Evolutionary conservation across 2,797 vertebrate species (phyloP), one percentile per base, ranked within the genome.

Genomic region (Pipistrellus kuhlii): DNA sequence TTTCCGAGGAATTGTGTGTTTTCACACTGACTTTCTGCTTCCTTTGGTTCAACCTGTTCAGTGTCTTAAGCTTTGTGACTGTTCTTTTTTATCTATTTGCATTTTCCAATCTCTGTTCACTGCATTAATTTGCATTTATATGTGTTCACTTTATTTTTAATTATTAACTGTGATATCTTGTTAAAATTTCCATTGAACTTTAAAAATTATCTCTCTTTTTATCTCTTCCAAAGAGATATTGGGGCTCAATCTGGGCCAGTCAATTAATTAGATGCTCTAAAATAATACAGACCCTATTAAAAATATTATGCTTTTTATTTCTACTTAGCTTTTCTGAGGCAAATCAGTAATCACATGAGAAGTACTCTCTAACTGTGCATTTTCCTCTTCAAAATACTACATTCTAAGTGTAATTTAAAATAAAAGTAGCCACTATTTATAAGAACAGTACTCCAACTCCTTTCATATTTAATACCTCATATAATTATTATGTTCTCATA

Each of bases 151-250:
- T 93, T 82, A 75, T 83, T 83, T 87, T 72, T 75, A 82, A 75
- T 76, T 25, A 94, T 82, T 83, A 93, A 57, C 35, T 88, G 14
- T 96, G 73, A 88, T 64, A 20, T 41, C 53, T n/a, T 89, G 0
- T 81, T 92, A 92, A 93, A 89, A 88, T 85, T 62, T 92, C 8
- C 76, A 82, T 77, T 72, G 41, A 35, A 15, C 38, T 90, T 64
- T 69, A 57, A 73, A 91, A 94, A 46, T 81, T 35, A 71, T 72
- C n/a, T 76, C 2, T 69, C 8, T 71, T 11, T 41, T 59, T 51
- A 1, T 81, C 59, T 82, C 2, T 2, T 32, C 20, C 27, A 23
- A 92, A 68, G 86, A 8, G 0, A 44, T 64, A 62, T 12, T 44
- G 10, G 1, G 6, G 3, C n/a, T 77, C 51, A 68, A 5, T 32